Conservation (phyloP, 2,797 vertebrate genomes). For the Malacoctenus gilli region DNA sequence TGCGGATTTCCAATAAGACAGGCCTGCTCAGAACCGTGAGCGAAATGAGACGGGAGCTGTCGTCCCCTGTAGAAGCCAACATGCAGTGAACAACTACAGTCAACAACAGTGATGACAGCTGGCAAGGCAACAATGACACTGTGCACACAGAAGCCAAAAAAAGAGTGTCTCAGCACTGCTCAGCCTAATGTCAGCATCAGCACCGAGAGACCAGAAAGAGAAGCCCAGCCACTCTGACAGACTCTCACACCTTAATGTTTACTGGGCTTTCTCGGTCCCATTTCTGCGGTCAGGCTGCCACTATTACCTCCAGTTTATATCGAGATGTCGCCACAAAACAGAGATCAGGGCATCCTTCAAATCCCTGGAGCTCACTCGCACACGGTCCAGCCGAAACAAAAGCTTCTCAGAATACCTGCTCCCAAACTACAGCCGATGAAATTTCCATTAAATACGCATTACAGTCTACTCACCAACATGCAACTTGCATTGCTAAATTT, state of each 20-base stretch:
- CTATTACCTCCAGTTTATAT: constrained; percentile 5
- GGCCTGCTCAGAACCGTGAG: constrained; percentile 19
- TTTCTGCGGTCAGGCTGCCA: not conserved
- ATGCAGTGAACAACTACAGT: constrained; percentile 29
- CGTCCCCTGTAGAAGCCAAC: constrained; percentile 15
- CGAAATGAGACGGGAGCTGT: constrained; percentile 34
- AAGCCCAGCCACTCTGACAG: constrained; percentile 9
- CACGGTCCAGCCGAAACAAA: not conserved
- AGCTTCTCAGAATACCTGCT: not conserved
- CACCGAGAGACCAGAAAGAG: not conserved
- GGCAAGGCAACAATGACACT: constrained; percentile 30
- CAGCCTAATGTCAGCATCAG: constrained; percentile 21
- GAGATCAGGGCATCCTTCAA: not conserved
- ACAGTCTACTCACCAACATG: not conserved
- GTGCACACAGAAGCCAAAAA: constrained; percentile 20
- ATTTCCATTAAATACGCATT: not conserved
- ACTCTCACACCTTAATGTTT: constrained; percentile 4
- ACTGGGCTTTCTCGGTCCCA: not conserved
- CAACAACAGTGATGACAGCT: constrained; percentile 46
- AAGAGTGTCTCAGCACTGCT: constrained; percentile 21
- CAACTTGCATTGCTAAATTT: not conserved
- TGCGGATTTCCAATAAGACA: constrained; percentile 44
- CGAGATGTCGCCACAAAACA: constrained; percentile 9
- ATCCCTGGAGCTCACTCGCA: not conserved
- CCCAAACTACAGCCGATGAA: not conserved